Conservation (phyloP, 2,113 vertebrate genomes). For the Capreolus pygargus region DNA sequence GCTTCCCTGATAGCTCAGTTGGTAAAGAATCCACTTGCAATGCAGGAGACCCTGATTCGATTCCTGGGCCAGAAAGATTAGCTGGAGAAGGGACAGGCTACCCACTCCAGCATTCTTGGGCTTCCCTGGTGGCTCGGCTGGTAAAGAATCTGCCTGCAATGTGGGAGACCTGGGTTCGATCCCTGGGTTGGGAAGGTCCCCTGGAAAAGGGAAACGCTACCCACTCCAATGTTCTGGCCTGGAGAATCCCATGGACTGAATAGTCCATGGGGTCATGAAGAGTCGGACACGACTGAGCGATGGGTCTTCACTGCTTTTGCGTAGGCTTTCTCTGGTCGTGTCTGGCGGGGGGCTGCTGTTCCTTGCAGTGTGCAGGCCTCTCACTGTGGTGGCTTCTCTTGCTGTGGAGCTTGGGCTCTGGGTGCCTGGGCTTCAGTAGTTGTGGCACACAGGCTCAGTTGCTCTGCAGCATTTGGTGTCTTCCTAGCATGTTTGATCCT, state of each 20-base stretch:
- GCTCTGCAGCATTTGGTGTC: not conserved
- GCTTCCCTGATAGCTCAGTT: not conserved
- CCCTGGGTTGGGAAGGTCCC: not conserved
- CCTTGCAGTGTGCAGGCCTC: not conserved
- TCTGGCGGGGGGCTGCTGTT: not conserved
- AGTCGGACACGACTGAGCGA: fast-evolving
- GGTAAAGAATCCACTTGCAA: not conserved
- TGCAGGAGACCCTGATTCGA: not conserved
- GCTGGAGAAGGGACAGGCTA: not conserved
- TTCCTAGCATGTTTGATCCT: not conserved
- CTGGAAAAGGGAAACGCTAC: not conserved
- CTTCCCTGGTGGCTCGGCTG: not conserved
- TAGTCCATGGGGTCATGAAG: not conserved
- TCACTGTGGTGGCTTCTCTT: not conserved
- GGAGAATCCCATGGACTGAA: not conserved
- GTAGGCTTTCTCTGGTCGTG: not conserved
- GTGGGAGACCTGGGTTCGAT: not conserved
- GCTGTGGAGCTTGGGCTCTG: not conserved
- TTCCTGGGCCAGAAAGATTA: not conserved
- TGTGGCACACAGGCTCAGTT: not conserved
- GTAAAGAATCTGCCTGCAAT: not conserved
- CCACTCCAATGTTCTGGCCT: not conserved
- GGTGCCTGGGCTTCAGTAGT: not conserved
- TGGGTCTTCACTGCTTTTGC: not conserved
- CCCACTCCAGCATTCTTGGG: not conserved